Conservation (phyloP, 2,113 vertebrate genomes). For the Echinops telfairi region DNA sequence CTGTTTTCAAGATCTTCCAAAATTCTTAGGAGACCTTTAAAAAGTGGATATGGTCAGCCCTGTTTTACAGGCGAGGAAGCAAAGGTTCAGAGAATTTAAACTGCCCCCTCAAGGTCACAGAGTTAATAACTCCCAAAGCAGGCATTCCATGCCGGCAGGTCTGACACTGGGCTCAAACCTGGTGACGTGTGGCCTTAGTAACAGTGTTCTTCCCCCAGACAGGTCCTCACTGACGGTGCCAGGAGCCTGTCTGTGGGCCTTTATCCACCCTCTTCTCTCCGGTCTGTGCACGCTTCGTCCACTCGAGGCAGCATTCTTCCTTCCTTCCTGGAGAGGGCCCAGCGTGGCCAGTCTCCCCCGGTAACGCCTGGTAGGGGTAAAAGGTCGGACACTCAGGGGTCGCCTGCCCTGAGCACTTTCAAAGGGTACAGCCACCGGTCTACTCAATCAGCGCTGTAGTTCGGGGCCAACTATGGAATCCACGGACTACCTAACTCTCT, state of each 20-base stretch:
- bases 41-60: not conserved
- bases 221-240: rapidly evolving
- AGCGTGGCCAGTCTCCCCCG: not conserved
- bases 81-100: not conserved
- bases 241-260: rapidly evolving
- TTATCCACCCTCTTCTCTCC: not conserved
- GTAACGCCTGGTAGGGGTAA: not conserved
- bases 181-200: no score
- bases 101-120: not conserved
- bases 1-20: no score
- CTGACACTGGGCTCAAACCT: not conserved
- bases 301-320: not conserved
- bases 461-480: not conserved
- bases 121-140: not conserved
- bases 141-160: no score
- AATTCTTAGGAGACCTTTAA: not conserved
- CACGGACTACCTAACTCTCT: not conserved
- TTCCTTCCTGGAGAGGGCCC: not conserved
- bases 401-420: no score
- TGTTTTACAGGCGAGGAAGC: not conserved
- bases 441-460: not conserved
- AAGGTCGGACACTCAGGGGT: not conserved
- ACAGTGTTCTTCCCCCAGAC: rapidly evolving
- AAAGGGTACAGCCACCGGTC: not conserved
- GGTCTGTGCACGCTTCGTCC: not conserved